These are phyloP conservation scores for Tipula unca DNA, from an alignment of 2,888 invertebrate genomes.

Conservation along the genomic window DNA sequence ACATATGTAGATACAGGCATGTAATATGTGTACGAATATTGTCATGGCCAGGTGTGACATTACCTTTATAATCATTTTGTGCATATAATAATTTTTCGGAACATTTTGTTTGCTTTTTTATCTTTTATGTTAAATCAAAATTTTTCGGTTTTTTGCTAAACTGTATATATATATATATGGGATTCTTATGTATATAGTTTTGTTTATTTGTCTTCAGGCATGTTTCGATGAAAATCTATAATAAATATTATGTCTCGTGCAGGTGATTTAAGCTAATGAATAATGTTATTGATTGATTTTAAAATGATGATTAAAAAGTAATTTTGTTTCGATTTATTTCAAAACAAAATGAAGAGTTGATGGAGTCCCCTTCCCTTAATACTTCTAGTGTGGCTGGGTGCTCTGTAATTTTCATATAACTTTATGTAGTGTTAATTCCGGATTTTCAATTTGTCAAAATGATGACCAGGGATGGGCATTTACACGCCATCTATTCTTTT, in stretches of 20 bases:
- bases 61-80: background rate
- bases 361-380: too few relatives aligned
- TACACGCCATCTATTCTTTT: too few relatives aligned
- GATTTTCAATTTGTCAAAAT: too few relatives aligned
- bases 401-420: too few relatives aligned
- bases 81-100: background rate
- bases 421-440: too few relatives aligned
- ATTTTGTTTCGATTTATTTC: background rate
- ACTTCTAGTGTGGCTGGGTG: too few relatives aligned
- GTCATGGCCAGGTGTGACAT: background rate
- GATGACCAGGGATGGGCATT: too few relatives aligned
- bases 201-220: background rate
- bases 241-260: constrained; percentile 8
- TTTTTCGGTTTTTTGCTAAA: background rate
- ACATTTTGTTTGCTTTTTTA: background rate
- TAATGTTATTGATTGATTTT: constrained; percentile 8
- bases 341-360: too few relatives aligned
- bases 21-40: background rate
- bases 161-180: too few relatives aligned
- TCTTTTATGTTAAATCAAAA: background rate
- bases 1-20: too few relatives aligned
- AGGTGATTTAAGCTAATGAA: background rate
- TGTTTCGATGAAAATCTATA: background rate
- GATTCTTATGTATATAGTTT: background rate
- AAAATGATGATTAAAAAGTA: background rate